phyloP scores from a whole-genome alignment of 2,888 invertebrate species.

The Drosophila subquinaria region DNA sequence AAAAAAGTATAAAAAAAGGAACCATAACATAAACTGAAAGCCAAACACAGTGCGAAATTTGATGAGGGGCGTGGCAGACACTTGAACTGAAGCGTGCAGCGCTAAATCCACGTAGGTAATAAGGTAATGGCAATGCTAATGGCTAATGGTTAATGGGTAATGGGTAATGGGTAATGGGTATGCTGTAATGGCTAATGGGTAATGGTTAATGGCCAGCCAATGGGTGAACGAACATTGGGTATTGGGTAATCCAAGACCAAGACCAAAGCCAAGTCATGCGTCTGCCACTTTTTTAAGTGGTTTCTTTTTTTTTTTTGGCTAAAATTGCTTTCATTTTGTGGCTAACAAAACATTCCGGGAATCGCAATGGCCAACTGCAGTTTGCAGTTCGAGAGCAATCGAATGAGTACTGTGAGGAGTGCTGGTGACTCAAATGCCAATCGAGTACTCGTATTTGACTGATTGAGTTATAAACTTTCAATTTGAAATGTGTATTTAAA shows the following conservation, averaged over 20 bases:
- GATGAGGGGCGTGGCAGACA: constrained; percentile 55
- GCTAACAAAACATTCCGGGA: constrained; percentile 44
- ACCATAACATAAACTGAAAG: constrained; percentile 40
- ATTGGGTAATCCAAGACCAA: constrained; percentile 10
- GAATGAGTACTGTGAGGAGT: neutral
- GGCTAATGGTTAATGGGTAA: constrained; percentile 34
- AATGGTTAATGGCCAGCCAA: constrained; percentile 30
- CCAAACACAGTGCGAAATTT: constrained; percentile 51
- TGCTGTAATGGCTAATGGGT: constrained; percentile 14
- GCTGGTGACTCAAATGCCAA: constrained; percentile 15
- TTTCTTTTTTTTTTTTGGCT: constrained; percentile 31
- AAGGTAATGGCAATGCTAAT: constrained; percentile 55
- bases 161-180: constrained; percentile 24
- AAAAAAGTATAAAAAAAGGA: constrained; percentile 9
- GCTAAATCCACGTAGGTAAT: constrained; percentile 60
- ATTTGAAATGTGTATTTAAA: neutral
- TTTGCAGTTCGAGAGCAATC: constrained; percentile 13
- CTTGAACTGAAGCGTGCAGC: constrained; percentile 59
- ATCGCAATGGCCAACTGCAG: constrained; percentile 27
- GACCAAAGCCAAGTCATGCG: constrained; percentile 35
- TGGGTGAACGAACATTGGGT: constrained; percentile 8
- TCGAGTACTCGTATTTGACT: neutral
- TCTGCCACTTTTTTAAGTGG: constrained; percentile 46
- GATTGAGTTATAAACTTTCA: neutral
- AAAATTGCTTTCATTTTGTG: constrained; percentile 41